Base-by-base conservation (phyloP, 2,888 invertebrate species). In the Flexamia atlantica region DNA sequence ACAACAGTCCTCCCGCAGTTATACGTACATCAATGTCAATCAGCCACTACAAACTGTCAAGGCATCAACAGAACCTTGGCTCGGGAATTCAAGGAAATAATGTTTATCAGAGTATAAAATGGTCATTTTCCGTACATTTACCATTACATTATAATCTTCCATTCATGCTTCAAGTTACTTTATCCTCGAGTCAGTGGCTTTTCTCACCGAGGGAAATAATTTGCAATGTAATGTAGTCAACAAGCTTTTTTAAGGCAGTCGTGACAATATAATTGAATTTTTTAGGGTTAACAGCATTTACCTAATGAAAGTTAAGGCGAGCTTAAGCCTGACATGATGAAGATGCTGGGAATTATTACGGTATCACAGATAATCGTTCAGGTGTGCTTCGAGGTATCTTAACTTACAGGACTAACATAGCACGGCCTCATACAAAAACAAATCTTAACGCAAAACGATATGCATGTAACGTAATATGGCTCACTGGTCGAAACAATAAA, bases 321-420 rank as follows among this genome's bases (percentile, higher is more conserved):
- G 57, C 57, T 57, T 57, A 20, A 28, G 42, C 76, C 42, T 76
- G 76, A 76, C 76, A 76, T 28, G 12, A 76, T 46, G 76, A 76
- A 76, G 76, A 1, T 46, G 50, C 50, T 76, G 76, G 28, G 17
- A 46, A 17, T 76, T 76, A 42, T 7, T 76, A 42, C 17, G 17
- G 14, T 76, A 76, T 76, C 76, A 76, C 76, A 76, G 76, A 76
- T 76, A 76, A 30, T 50, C 76, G 28, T 76, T 76, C 70, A 30
- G 64, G 64, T 30, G 64, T 64, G 64, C 64, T 64, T 64, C 64
- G 30, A 64, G 64, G 64, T 64, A 64, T 64, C 28, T 64, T 64
- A 14, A 64, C 64, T 53, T 64, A 64, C 64, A 64, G 64, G 14
- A 64, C 25, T 28, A 53, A 53, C 53, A 53, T 53, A 4, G 53